Evolutionary conservation across 1,140 invertebrate genomes (phyloP).

Genomic region (Leptestheria dahalacensis): DNA sequence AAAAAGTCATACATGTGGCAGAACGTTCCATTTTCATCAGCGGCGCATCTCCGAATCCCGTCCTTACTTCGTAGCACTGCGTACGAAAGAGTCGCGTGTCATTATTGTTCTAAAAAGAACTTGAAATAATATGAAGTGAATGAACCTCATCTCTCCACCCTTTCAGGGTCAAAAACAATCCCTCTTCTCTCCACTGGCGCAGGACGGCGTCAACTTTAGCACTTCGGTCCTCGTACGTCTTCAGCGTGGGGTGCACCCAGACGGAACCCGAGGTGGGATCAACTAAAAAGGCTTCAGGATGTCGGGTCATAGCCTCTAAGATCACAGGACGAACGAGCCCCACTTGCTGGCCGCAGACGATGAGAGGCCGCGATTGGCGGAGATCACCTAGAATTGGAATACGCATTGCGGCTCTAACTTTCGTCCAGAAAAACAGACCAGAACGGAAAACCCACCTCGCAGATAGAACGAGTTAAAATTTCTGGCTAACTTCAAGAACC

Average conservation of each 20-base stretch:
- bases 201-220: conserved; percentile 62
- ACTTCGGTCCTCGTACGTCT: conserved; percentile 52
- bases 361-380: conserved; percentile 61
- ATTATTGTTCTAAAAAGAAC: no score
- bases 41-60: conserved; percentile 46
- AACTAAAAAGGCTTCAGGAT: conserved; percentile 65
- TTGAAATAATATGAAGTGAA: no score
- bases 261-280: conserved; percentile 36
- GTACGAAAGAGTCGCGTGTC: no score
- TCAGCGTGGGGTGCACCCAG: conserved; percentile 14
- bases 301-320: conserved; percentile 49
- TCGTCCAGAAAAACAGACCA: neutral
- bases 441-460: conserved; percentile 48
- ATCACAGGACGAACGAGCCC: conserved; percentile 70
- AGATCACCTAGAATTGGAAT: conserved; percentile 6
- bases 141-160: conserved; percentile 80
- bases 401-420: neutral
- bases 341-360: conserved; percentile 72
- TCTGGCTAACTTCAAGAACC: conserved; percentile 51
- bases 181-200: conserved; percentile 46
- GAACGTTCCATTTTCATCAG: conserved; percentile 81
- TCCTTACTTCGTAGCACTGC: conserved; percentile 74
- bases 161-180: conserved; percentile 50
- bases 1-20: conserved; percentile 61
- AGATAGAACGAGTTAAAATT: conserved; percentile 76